Base-by-base conservation (phyloP, 2,113 vertebrate species). In the Talpa occidentalis region DNA sequence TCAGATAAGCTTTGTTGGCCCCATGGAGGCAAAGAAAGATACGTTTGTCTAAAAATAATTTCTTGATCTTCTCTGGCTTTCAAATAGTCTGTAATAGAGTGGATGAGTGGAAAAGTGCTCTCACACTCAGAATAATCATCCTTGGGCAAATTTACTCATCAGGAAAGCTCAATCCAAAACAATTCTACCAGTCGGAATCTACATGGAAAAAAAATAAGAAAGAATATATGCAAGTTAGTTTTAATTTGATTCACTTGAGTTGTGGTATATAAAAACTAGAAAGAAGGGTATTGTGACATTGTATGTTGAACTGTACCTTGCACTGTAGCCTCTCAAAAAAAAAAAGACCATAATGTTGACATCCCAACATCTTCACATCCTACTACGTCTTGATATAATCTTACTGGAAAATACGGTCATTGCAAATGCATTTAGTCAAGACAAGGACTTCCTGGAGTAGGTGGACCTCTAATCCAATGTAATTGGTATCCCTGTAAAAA, bases 11-110 rank as follows among this genome's bases (percentile, higher is more conserved):
- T 85, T 82, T 92, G 70, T 59, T 73, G 81, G 87, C 85, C 85
- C 85, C 76, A 28, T 66, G 54, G 90, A 89, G 37, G 77, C 77
- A 88, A 88, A 90, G 32, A 66, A 52, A 91, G 88, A 85, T 40
- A 32, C 76, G 40, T 93, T 85, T 90, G 69, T 89, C 54, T 76
- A 90, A 80, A 95, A 96, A 93, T 92, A 92, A 96, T 93, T 93
- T 94, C 92, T 91, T 93, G 78, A 86, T 96, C 81, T 82, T 92
- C 62, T 86, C 64, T 92, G 94, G 47, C 60, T 95, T 96, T 96
- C 90, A 93, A 35, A 95, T 84, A 85, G 52, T 26, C 54, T 83
- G 0, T 82, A 92, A 94, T 91, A 30, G 73, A 87, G 24, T 4
- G 4, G 44, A 54, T 87, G 88, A 94, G 52, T 70, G 40, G 84